Base-by-base conservation (phyloP, 2,113 vertebrate genomes). In the Python bivittatus region DNA sequence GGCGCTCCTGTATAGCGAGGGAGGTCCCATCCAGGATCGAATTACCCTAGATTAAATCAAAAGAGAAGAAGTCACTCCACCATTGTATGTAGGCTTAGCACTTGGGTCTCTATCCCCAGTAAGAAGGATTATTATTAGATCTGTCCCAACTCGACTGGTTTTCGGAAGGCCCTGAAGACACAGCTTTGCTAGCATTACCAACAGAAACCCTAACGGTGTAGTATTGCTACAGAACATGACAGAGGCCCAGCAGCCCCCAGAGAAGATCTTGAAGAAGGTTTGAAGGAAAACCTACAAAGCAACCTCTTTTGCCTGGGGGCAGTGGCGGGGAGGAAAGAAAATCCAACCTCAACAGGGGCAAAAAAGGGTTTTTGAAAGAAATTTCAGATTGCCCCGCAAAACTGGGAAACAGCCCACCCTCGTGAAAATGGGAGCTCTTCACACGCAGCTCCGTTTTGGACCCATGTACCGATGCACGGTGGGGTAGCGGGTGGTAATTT, bases 1-100 rank as follows among this genome's bases (percentile, higher is more conserved):
- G 98, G 25, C 99, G 98, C 94, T 99, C 99, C 96, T 98, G 98
- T 93, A 99, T 97, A 20, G 94, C 92, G n/a, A 99, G 90, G 0
- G 91, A 4, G 0, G 86, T 93, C 0, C 97, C 92, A 0, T 98
- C 98, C 1, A 89, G 91, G 0, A 54, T 92, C 0, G 94, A 0
- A 1, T 96, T 96, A 1, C 96, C 98, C 99, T 99, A 86, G 10
- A 3, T 29, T 90, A 22, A 92, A 53, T 8, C 17, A 42, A 93
- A 6, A 52, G 84, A 20, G 15, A 9, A 79, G 1, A 38, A 42
- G 48, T 42, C 1, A 79, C 72, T 38, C n/a, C 15, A 20, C 1
- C 5, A 13, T 15, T n/a, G 5, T 17, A 33, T 0, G 61, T 4
- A 64, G 61, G 13, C 1, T 20, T 2, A 38, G 15, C 68, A 2